phyloP scores from a whole-genome alignment of 1,140 invertebrate species.

The Lucilia sericata region DNA sequence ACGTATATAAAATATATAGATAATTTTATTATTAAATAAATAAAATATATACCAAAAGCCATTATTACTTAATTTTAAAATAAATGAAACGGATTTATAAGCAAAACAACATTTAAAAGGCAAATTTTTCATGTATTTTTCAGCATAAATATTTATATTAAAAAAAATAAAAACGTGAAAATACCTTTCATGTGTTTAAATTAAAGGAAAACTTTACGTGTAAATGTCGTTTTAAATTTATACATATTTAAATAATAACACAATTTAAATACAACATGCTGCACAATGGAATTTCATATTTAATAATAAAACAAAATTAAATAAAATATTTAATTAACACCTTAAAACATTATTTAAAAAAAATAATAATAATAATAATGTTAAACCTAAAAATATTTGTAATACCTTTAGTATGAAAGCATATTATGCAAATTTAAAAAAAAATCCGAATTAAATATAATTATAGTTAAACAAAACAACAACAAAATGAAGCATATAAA shows the following conservation, averaged over 20 bases:
- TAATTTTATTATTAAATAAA: background rate
- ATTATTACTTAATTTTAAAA: background rate
- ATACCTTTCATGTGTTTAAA: background rate
- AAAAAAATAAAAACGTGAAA: background rate
- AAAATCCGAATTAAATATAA: background rate
- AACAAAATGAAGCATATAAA: background rate
- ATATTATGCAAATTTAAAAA: background rate
- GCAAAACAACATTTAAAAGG: background rate
- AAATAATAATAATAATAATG: background rate
- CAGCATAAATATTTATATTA: no score
- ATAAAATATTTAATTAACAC: conserved; percentile 6
- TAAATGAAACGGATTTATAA: background rate
- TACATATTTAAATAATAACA: background rate
- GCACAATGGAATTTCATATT: conserved; percentile 26
- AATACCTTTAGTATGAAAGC: background rate
- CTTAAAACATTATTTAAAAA: background rate
- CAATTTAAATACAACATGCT: conserved; percentile 9
- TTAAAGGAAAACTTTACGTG: background rate
- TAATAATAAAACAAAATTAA: conserved; percentile 19
- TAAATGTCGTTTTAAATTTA: conserved; percentile 15
- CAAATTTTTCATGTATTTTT: background rate
- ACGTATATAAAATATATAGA: background rate
- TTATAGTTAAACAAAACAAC: background rate
- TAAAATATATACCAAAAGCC: background rate
- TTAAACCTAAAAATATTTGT: conserved; percentile 12